Evolutionary conservation across 2,888 invertebrate species (phyloP).

Genomic region (Agrilus biguttatus): DNA sequence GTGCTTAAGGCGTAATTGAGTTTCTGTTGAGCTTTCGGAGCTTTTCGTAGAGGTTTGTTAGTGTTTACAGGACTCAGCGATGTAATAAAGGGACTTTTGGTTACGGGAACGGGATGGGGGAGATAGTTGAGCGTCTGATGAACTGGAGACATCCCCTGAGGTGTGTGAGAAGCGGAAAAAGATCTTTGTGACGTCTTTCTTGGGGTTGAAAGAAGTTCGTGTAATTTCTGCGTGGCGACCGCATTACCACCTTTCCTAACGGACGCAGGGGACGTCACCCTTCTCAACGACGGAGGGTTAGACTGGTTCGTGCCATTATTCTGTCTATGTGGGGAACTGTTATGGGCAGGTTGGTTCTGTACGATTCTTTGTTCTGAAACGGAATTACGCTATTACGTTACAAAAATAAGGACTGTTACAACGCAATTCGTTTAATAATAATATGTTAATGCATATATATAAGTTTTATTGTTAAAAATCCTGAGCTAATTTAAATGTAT

Average conservation of each 20-base stretch:
- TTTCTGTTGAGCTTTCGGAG: slow-evolving; percentile 43
- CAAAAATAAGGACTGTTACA: slow-evolving; percentile 1
- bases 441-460: too few relatives aligned
- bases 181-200: slow-evolving; percentile 36
- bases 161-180: slow-evolving; percentile 2
- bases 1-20: slow-evolving; percentile 35
- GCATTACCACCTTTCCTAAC: slow-evolving; percentile 41
- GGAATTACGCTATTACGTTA: background rate
- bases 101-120: slow-evolving; percentile 20
- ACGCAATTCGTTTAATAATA: too few relatives aligned
- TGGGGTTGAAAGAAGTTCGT: slow-evolving; percentile 61
- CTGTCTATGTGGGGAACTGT: too few relatives aligned
- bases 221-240: slow-evolving; percentile 60
- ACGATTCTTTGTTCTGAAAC: background rate
- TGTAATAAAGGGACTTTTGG: slow-evolving; percentile 25
- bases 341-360: too few relatives aligned
- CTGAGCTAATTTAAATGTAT: too few relatives aligned
- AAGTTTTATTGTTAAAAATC: too few relatives aligned
- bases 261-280: slow-evolving; percentile 26
- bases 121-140: slow-evolving; percentile 18
- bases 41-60: slow-evolving; percentile 8
- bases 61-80: slow-evolving; percentile 13
- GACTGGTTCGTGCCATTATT: too few relatives aligned
- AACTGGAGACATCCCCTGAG: slow-evolving; percentile 15
- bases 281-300: slow-evolving; percentile 10